phyloP scores from a whole-genome alignment of 2,113 vertebrate genomes.

The Ploceus nigricollis region DNA sequence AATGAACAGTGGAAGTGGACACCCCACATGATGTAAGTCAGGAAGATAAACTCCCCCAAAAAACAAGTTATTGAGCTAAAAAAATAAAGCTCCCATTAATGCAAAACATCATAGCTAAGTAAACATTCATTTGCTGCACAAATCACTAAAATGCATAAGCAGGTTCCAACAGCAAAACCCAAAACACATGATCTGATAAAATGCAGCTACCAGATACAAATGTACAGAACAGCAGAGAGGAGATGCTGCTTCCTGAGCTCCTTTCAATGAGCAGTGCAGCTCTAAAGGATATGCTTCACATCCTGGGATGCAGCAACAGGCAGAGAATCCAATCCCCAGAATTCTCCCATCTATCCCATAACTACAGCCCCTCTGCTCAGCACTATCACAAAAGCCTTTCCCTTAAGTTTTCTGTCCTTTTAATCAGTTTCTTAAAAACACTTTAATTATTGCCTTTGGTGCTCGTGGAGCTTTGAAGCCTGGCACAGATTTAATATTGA shows the following conservation, averaged over 20 bases:
- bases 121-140: neutral
- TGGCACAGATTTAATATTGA: neutral
- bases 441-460: neutral
- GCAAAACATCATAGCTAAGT: neutral
- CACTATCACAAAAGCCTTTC: neutral
- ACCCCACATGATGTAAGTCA: neutral
- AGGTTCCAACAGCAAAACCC: neutral
- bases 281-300: neutral
- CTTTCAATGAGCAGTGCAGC: neutral
- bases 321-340: neutral
- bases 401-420: neutral
- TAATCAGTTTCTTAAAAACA: neutral
- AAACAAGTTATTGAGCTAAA: neutral
- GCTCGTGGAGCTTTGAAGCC: neutral
- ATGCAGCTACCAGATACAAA: neutral
- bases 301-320: neutral
- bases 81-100: neutral
- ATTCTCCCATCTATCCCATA: neutral
- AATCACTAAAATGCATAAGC: neutral
- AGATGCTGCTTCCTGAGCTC: neutral
- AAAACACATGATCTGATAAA: neutral
- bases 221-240: accelerated
- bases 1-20: neutral
- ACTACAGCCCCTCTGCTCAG: neutral
- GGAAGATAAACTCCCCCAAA: neutral